Evolutionary conservation across 2,113 vertebrate species (phyloP), one percentile per base, ranked within the genome.

Genomic region (Tauraco erythrolophus): DNA sequence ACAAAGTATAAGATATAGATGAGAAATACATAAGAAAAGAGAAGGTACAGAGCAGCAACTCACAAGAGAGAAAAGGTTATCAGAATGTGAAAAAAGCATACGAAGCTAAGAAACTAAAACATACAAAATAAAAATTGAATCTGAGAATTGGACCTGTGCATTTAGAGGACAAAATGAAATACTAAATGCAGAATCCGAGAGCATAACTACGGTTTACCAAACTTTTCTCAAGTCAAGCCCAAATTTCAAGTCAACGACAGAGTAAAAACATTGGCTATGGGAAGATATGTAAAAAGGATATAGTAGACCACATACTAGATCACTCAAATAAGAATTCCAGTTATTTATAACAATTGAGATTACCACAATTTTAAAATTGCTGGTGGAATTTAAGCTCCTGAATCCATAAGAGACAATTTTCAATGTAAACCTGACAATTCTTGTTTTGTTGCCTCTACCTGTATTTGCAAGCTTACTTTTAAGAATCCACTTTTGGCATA

Each of bases 391-490:
- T 65, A 70, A 66, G 5, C 4, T 66, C 7, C 16, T 91, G 23
- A 86, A 69, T 3, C 4, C 5, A 0, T 27, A 76, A 71, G 8
- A n/a, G 5, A 41, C 6, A 53, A 18, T 64, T 79, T 86, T 72
- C 27, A 27, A 1, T 22, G 10, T 56, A 80, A 91, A 69, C 5
- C 0, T 58, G 31, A 66, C 11, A 81, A 28, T 75, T 82, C 69
- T 5, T 71, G 9, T 53, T 61, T 48, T 33, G 2, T 17, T 1
- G 0, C 12, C 5, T 51, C 35, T 2, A 3, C 16, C 10, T 48
- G 5, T 48, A 35, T 81, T 89, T 74, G n/a, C 11, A 76, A 84
- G 7, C 6, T 75, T 51, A 35, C 14, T 6, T 60, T 83, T 77
- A 69, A 51, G 25, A 76, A 77, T 3, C 2, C 3, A 14, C 8